A percentile compares a stretch with the other conserved stretches of the same genome.
Conservation (phyloP, 2,888 invertebrate species). For the Orthonevra nobilis region DNA sequence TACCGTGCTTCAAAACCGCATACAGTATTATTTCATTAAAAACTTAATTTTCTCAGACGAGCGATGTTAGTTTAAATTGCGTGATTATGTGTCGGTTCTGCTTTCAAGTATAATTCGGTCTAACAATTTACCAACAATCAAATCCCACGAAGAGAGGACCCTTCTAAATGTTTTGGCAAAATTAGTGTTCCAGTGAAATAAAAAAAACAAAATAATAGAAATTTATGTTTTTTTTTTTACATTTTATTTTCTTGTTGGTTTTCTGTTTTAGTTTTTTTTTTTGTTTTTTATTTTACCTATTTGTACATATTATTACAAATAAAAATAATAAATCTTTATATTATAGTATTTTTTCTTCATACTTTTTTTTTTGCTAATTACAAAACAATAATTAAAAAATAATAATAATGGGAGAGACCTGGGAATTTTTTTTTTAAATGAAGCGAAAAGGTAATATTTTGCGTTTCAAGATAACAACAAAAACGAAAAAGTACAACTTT, state of each 20-base stretch:
- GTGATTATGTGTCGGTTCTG: no score
- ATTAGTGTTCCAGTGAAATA: neutral
- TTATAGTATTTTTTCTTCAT: slow-evolving; percentile 63
- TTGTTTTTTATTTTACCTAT: slow-evolving; percentile 72
- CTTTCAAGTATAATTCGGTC: no score
- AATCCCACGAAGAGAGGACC: no score
- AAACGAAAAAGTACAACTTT: slow-evolving; percentile 45
- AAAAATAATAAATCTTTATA: slow-evolving; percentile 72
- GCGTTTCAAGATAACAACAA: slow-evolving; percentile 30
- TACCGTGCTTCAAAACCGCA: no score
- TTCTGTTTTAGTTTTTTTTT: slow-evolving; percentile 53
- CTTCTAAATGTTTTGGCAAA: no score
- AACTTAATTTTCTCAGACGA: no score
- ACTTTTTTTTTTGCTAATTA: slow-evolving; percentile 60
- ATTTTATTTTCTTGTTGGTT: slow-evolving; percentile 65
- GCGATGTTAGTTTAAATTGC: no score
- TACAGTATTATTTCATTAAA: no score
- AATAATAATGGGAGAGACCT: slow-evolving; percentile 32
- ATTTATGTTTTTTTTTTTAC: slow-evolving; percentile 24
- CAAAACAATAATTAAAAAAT: slow-evolving; percentile 71
- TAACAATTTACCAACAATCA: no score
- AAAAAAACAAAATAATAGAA: no score
- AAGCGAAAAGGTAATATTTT: neutral
- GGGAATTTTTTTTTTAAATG: slow-evolving; percentile 15
- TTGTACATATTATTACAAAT: slow-evolving; percentile 75